phyloP scores from a whole-genome alignment of 2,113 vertebrate species.

The Piaya cayana region DNA sequence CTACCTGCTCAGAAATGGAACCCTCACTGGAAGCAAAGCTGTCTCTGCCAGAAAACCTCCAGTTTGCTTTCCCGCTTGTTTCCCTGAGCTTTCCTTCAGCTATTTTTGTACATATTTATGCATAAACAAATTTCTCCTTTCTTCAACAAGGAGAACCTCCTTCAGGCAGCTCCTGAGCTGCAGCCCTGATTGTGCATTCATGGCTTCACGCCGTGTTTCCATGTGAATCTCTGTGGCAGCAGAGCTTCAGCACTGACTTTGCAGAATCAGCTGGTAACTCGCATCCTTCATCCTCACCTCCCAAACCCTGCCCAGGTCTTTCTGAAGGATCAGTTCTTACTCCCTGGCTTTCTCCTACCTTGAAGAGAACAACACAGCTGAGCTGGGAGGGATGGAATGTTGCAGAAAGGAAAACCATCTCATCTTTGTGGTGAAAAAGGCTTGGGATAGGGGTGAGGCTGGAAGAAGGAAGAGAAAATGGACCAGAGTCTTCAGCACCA shows the following conservation, averaged over 20 bases:
- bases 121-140: neutral
- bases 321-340: neutral
- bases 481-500: neutral
- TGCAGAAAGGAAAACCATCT: neutral
- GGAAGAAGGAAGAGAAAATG: neutral
- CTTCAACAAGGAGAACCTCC: neutral
- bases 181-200: neutral
- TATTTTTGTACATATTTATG: neutral
- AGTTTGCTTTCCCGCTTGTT: neutral
- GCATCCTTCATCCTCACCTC: neutral
- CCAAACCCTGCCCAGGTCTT: neutral
- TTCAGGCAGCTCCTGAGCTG: neutral
- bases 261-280: neutral
- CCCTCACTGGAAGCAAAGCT: neutral
- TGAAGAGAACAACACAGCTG: fast-evolving
- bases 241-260: neutral
- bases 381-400: neutral
- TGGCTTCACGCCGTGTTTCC: fast-evolving
- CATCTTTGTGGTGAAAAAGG: fast-evolving
- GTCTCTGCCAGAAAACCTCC: neutral
- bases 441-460: neutral
- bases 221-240: neutral
- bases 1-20: neutral
- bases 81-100: neutral
- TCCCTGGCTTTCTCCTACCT: neutral